Base-by-base conservation (phyloP, 2,797 vertebrate genomes). In the Clarias platycephalus region DNA sequence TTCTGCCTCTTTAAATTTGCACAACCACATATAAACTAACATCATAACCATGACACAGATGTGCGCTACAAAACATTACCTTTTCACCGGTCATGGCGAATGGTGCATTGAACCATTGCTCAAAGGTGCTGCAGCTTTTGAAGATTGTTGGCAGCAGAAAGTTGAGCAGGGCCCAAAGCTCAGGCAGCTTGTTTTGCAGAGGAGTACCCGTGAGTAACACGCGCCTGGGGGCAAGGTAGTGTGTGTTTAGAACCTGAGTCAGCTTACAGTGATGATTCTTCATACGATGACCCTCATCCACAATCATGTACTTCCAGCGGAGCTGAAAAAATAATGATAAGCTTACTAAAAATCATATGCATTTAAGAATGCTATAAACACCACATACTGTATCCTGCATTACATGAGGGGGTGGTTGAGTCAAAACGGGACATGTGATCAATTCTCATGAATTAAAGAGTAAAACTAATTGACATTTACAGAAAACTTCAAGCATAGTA, bases 101-200 rank as follows among this genome's bases (percentile, higher is more conserved):
- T 0, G 96, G 96, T 0, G 96, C 94, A 0, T 95, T 95, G 87
- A 94, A 94, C 95, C 93, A 93, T 86, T 95, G 94, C 90, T 94
- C 96, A 0, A 99, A 99, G 1, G 98, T 99, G 94, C 94, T 98
- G 91, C 98, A 99, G 94, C 97, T 99, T 93, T 99, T 99, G 92
- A 99, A 99, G 89, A 99, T 99, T 90, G 98, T 96, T 0, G 94
- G 95, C 34, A 96, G 91, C 62, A 96, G 93, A 88, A 96, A 95
- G 88, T 97, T 97, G 80, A 97, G 96, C 34, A 97, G 93, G 0
- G 96, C 96, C 96, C 96, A 97, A 13, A 97, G 95, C 91, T 97
- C 96, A 0, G 96, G 96, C 2, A 97, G 94, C 85, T 97, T 97
- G 93, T 97, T 97, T 89, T 97, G 96, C 53, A 97, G 91, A 0